phyloP scores from a whole-genome alignment of 1,140 invertebrate genomes.

The Parasteatoda tepidariorum region DNA sequence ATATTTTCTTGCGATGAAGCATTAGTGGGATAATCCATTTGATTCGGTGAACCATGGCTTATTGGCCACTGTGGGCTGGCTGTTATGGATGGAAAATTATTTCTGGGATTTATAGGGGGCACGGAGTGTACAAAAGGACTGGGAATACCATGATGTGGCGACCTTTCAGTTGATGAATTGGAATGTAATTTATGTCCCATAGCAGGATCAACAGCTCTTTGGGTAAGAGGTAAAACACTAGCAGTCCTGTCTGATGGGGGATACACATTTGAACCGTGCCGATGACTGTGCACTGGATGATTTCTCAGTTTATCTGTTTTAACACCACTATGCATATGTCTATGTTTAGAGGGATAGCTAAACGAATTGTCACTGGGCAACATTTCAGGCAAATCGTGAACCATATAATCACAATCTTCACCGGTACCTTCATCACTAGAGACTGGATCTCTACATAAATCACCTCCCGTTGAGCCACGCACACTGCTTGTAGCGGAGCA shows the following conservation, averaged over 20 bases:
- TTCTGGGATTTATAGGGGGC: not conserved
- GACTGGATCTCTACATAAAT: conserved; percentile 59
- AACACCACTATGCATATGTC: not conserved
- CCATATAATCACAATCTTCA: conserved; percentile 4
- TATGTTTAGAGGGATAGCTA: not conserved
- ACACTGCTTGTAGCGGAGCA: conserved; percentile 61
- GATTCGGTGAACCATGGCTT: not conserved
- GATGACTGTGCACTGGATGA: conserved; percentile 9
- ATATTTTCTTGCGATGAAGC: conserved; percentile 41
- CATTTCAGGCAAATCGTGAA: conserved; percentile 1
- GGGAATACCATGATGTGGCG: not conserved
- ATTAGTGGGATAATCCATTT: not conserved
- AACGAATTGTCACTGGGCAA: conserved; percentile 15
- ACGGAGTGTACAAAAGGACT: not conserved
- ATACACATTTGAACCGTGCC: not conserved
- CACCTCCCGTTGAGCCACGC: conserved; percentile 61
- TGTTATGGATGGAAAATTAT: not conserved
- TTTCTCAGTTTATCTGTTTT: not conserved
- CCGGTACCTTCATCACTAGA: conserved; percentile 44
- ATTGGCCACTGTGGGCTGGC: not conserved
- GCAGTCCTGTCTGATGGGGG: conserved; percentile 5
- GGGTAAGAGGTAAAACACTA: not conserved
- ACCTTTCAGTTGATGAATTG: conserved; percentile 11
- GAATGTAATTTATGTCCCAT: conserved; percentile 19
- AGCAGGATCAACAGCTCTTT: not conserved